Evolutionary conservation across 2,888 invertebrate species (phyloP), one percentile per base, ranked within the genome.

Genomic region (Pteria penguin): DNA sequence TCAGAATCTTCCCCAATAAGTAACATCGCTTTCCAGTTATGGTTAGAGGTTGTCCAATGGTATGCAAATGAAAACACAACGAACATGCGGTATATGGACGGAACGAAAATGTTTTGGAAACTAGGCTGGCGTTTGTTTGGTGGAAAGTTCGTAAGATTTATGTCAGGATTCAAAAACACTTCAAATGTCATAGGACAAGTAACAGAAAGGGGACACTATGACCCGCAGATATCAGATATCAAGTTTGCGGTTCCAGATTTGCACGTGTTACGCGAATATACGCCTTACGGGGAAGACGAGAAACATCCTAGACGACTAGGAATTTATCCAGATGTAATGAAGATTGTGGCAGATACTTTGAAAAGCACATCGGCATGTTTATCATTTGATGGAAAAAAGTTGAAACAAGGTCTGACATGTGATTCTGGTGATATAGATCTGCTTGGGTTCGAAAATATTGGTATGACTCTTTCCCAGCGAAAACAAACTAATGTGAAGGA

Each of bases 81-180:
- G 2, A 32, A 32, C 27, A 76, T 78, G 78, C 45, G 80, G 3
- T 76, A 80, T 45, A 60, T n/a, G 52, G 2, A 58, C 74, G 4
- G 32, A 68, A 27, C 71, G 74, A n/a, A 80, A 80, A 69, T 33
- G 55, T 5, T 73, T 78, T 80, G 80, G 78, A 80, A 78, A 60
- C 24, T 80, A 5, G 80, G 76, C 0, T 80, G 55, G 26, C 58
- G 66, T 2, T 4, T 74, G n/a, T 80, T 80, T 33, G 74, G 76
- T 24, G 80, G 80, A 4, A 54, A 60, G 27, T 72, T 72, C 18
- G 31, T 66, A 1, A 5, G 52, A 18, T 72, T 72, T 36, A 74
- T 74, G 77, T 27, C 55, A 24, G 73, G 77, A 14, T 77, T 58
- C 61, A 77, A 77, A 61, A 77, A 66, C 29, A 29, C 11, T 1